Conservation (phyloP, 1,140 invertebrate genomes). For the Gonatopus flavifemur region DNA sequence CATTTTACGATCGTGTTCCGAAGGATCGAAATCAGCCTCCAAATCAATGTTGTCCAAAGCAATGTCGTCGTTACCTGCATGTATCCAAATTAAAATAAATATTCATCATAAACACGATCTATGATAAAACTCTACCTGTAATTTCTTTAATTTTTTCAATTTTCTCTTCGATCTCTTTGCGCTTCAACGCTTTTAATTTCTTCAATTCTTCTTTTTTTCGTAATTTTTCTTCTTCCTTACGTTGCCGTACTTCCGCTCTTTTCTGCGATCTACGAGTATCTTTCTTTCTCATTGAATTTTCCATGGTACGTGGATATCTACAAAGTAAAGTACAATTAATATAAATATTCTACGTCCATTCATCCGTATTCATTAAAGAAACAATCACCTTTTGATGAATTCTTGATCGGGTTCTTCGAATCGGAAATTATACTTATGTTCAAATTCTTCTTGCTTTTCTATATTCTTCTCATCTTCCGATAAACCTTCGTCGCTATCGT, state of each 20-base stretch:
- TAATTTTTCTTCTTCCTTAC: slow-evolving; percentile 82
- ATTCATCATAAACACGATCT: not conserved
- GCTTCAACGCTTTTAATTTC: slow-evolving; percentile 81
- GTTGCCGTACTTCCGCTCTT: slow-evolving; percentile 71
- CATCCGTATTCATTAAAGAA: not conserved
- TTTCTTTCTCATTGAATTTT: slow-evolving; percentile 78
- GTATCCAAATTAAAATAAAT: slow-evolving; percentile 2
- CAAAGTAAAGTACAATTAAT: not conserved
- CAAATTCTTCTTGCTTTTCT: slow-evolving; percentile 86
- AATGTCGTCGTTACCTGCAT: slow-evolving; percentile 66
- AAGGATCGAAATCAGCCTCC: slow-evolving; percentile 92
- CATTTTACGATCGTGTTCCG: slow-evolving; percentile 87
- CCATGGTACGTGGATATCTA: slow-evolving; percentile 85
- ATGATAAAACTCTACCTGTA: slow-evolving; percentile 70
- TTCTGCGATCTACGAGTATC: slow-evolving; percentile 79
- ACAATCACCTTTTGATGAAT: slow-evolving; percentile 69
- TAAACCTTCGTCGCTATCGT: slow-evolving; percentile 69
- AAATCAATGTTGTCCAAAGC: slow-evolving; percentile 61
- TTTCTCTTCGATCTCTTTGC: slow-evolving; percentile 89
- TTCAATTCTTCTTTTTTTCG: slow-evolving; percentile 85
- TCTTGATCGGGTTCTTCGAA: slow-evolving; percentile 96
- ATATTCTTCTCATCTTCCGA: slow-evolving; percentile 82
- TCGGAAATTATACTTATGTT: slow-evolving; percentile 93
- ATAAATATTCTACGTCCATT: not conserved
- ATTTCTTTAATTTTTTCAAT: slow-evolving; percentile 85